Percentiles rank a stretch among this genome's conserved stretches.
These are phyloP conservation scores for Psittacula echo DNA, from an alignment of 2,797 vertebrate species.

Conservation along the genomic window DNA sequence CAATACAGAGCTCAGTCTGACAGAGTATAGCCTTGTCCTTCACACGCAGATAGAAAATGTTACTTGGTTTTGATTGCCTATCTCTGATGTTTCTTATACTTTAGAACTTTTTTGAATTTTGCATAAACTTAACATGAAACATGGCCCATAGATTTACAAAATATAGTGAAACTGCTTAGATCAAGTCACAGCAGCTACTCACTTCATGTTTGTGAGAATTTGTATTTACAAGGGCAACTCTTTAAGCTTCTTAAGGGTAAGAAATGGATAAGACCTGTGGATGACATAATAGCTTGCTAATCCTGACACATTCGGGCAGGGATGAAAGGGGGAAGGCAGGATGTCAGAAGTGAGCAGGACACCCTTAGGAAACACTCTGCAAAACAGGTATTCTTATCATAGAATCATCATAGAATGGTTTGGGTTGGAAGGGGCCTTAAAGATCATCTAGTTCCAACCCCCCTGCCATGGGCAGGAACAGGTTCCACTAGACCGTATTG, in stretches of 20 bases:
- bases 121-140: neutral
- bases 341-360: neutral
- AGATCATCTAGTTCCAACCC: neutral
- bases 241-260: neutral
- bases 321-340: neutral
- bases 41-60: neutral
- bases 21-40: neutral
- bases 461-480: neutral
- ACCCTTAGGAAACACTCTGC: neutral
- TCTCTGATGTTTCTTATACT: neutral
- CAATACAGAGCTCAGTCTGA: neutral
- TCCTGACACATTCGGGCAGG: neutral
- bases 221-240: neutral
- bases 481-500: neutral
- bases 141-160: neutral
- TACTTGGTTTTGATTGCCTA: neutral
- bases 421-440: neutral
- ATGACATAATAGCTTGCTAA: neutral
- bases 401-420: neutral
- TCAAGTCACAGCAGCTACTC: neutral
- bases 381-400: neutral
- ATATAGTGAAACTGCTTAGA: neutral
- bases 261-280: neutral
- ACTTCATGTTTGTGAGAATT: fast-evolving
- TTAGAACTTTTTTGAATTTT: neutral